phyloP scores from a whole-genome alignment of 1,140 invertebrate species.

The Penaeus japonicus region DNA sequence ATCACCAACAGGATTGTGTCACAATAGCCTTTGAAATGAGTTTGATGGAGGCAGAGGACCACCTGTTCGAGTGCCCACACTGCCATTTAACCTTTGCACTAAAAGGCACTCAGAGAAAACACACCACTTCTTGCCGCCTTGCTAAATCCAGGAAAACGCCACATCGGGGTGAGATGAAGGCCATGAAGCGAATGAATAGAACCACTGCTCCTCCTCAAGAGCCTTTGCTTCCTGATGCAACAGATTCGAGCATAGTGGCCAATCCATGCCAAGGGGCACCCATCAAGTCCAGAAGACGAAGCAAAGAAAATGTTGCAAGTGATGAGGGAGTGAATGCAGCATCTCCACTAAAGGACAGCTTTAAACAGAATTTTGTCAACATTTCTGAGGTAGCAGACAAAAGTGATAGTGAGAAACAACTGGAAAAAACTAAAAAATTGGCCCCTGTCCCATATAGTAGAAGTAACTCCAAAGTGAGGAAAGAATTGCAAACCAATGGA shows the following conservation, averaged over 20 bases:
- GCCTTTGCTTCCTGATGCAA: neutral
- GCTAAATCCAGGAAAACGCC: constrained; percentile 19
- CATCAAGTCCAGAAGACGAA: neutral
- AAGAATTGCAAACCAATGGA: neutral
- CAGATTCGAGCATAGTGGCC: neutral
- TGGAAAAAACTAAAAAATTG: constrained; percentile 14
- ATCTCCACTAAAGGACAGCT: neutral
- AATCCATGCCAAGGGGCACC: neutral
- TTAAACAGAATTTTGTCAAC: neutral
- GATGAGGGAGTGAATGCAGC: neutral
- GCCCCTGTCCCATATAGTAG: neutral
- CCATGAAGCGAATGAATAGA: neutral
- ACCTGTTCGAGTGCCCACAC: constrained; percentile 58
- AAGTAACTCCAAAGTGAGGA: neutral
- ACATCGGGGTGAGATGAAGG: neutral
- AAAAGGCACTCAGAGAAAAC: constrained; percentile 56
- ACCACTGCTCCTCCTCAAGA: neutral
- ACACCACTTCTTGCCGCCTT: constrained; percentile 53
- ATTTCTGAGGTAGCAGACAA: neutral
- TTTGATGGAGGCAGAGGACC: constrained; percentile 57
- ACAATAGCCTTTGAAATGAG: constrained; percentile 59
- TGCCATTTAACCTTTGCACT: constrained; percentile 58
- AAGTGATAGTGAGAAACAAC: neutral
- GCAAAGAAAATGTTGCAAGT: constrained; percentile 23
- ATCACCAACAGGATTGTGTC: constrained; percentile 54